Evolutionary conservation across 2,797 vertebrate species (phyloP).

Genomic region (Takifugu ocellatus): DNA sequence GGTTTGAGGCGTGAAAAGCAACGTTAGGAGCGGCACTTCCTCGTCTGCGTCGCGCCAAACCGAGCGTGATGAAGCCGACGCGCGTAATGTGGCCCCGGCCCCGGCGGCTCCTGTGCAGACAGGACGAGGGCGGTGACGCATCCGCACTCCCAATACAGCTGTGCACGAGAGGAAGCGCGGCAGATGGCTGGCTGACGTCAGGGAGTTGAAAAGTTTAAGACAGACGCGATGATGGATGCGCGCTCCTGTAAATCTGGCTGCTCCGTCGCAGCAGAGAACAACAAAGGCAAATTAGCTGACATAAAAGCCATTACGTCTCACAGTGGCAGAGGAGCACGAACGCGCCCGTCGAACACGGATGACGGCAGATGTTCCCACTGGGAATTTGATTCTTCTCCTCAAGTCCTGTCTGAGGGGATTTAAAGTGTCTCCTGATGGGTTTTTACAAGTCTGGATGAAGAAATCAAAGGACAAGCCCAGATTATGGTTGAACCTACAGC

Average conservation of each 20-base stretch:
- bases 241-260: slow-evolving; percentile 14
- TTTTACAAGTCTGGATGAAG: slow-evolving; percentile 6
- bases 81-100: slow-evolving; percentile 51
- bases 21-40: slow-evolving; percentile 1
- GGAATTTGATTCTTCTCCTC: slow-evolving; percentile 9
- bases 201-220: background rate
- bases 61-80: slow-evolving; percentile 37
- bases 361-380: no score
- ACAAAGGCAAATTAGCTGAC: slow-evolving; percentile 33
- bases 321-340: background rate
- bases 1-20: slow-evolving; percentile 24
- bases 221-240: background rate
- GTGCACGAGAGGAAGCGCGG: background rate
- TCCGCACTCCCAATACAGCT: background rate
- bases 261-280: slow-evolving; percentile 3
- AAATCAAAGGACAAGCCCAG: no score
- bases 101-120: slow-evolving; percentile 12
- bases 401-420: slow-evolving; percentile 27
- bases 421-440: slow-evolving; percentile 39
- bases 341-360: background rate
- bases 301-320: slow-evolving; percentile 19
- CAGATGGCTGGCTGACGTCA: slow-evolving; percentile 11
- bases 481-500: no score
- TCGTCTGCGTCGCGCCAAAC: slow-evolving; percentile 40
- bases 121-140: slow-evolving; percentile 10